These are phyloP conservation scores for Aspidiotus rigidus DNA, from an alignment of 2,888 invertebrate species.

Conservation along the genomic window DNA sequence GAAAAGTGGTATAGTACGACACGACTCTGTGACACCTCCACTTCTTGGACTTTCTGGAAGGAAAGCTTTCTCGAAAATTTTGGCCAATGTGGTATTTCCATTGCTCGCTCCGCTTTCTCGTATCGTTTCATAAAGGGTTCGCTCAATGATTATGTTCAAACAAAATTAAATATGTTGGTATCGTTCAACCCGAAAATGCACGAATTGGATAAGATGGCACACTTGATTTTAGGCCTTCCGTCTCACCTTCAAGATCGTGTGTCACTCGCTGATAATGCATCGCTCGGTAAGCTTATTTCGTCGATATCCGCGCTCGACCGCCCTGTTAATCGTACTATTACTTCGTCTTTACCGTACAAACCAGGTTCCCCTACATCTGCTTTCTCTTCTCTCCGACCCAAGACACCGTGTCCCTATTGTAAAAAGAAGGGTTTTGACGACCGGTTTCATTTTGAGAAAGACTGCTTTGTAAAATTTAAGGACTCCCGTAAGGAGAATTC, in stretches of 20 bases:
- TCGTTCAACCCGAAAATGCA: neutral
- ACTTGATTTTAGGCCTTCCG: neutral
- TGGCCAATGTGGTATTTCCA: neutral
- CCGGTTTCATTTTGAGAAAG: neutral
- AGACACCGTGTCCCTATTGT: neutral
- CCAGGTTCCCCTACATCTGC: neutral
- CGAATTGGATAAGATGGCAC: neutral
- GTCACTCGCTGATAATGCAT: neutral
- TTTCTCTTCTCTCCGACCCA: neutral
- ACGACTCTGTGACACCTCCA: neutral
- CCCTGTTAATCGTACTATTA: neutral
- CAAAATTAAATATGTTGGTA: neutral
- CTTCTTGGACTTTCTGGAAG: neutral
- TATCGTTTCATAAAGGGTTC: neutral
- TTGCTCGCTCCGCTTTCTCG: neutral
- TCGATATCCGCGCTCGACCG: neutral
- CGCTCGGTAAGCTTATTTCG: neutral
- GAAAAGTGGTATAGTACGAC: slow-evolving; percentile 1
- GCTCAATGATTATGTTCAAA: neutral
- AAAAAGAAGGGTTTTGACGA: neutral
- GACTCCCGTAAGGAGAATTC: neutral
- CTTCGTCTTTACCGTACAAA: neutral
- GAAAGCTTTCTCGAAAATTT: neutral
- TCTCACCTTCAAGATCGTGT: neutral
- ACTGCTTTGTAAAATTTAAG: neutral